These are phyloP conservation scores for Willowsia nigromaculata DNA, from an alignment of 2,888 invertebrate species.

Conservation along the genomic window DNA sequence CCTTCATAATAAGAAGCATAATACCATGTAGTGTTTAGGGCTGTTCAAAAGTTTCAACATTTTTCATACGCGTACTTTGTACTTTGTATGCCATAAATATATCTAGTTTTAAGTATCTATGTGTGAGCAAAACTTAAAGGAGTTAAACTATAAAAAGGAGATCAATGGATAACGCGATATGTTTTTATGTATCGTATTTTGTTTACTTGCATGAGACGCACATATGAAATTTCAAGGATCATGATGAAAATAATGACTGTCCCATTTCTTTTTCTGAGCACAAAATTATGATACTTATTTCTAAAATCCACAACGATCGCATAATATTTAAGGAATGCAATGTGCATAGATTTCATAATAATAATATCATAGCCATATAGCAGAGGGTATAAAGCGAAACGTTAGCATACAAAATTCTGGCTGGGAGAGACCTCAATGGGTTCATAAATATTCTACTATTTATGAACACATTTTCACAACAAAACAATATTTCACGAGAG, in stretches of 20 bases:
- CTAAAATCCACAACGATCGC: not conserved
- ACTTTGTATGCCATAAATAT: too few relatives aligned
- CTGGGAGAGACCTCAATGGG: slow-evolving; percentile 61
- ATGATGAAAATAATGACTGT: slow-evolving; percentile 48
- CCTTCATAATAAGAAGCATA: not conserved
- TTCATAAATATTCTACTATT: slow-evolving; percentile 74
- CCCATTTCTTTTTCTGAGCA: slow-evolving; percentile 46
- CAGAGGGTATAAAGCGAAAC: slow-evolving; percentile 27
- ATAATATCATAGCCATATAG: not conserved
- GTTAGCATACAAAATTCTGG: slow-evolving; percentile 25
- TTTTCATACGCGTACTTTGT: too few relatives aligned
- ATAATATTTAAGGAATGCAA: not conserved
- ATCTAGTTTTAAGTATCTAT: too few relatives aligned
- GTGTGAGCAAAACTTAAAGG: too few relatives aligned
- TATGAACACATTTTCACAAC: slow-evolving; percentile 74
- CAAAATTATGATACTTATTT: slow-evolving; percentile 27
- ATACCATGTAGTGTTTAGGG: too few relatives aligned
- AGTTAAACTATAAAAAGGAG: too few relatives aligned
- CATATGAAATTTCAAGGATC: too few relatives aligned
- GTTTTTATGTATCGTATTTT: too few relatives aligned
- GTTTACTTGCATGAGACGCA: too few relatives aligned
- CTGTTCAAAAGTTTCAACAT: too few relatives aligned
- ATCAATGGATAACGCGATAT: too few relatives aligned
- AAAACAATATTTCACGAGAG: slow-evolving; percentile 70
- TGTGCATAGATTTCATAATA: not conserved